Conservation (phyloP, 2,888 invertebrate species). For the Drosophila pegasa region DNA sequence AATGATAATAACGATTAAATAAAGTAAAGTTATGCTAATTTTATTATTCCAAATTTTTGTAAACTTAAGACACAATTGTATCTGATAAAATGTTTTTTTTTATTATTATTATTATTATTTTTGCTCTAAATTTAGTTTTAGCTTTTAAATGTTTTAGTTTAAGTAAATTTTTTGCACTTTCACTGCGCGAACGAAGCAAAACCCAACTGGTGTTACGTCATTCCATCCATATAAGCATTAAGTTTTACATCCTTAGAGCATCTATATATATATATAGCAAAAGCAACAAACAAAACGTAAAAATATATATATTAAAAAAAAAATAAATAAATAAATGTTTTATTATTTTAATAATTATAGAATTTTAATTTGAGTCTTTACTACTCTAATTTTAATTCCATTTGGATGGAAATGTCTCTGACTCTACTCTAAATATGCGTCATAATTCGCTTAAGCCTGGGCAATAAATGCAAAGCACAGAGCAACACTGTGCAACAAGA, state of each 20-base stretch:
- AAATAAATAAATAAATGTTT: conserved; percentile 7
- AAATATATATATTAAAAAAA: conserved; percentile 4
- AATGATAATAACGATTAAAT: background rate
- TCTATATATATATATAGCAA: conserved; percentile 21
- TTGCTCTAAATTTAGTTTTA: background rate
- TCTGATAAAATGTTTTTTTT: conserved; percentile 1
- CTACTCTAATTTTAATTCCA: too few species aligned
- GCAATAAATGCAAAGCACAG: conserved; percentile 11
- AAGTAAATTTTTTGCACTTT: background rate
- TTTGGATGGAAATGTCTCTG: background rate
- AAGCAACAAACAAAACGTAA: conserved; percentile 18
- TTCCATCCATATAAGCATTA: conserved; percentile 67
- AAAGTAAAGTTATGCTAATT: background rate
- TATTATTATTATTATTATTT: background rate
- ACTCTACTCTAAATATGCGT: background rate
- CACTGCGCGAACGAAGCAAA: conserved; percentile 15
- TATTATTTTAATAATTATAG: background rate
- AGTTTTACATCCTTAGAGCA: conserved; percentile 41
- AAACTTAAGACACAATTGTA: conserved; percentile 13
- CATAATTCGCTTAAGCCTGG: conserved; percentile 26
- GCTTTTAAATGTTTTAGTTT: conserved; percentile 6
- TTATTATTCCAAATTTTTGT: conserved; percentile 16
- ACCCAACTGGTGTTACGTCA: conserved; percentile 54
- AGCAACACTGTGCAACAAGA: background rate
- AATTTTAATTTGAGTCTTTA: too few species aligned